These are phyloP conservation scores for Pyrocoelia pectoralis DNA, from an alignment of 2,888 invertebrate species.

Conservation along the genomic window DNA sequence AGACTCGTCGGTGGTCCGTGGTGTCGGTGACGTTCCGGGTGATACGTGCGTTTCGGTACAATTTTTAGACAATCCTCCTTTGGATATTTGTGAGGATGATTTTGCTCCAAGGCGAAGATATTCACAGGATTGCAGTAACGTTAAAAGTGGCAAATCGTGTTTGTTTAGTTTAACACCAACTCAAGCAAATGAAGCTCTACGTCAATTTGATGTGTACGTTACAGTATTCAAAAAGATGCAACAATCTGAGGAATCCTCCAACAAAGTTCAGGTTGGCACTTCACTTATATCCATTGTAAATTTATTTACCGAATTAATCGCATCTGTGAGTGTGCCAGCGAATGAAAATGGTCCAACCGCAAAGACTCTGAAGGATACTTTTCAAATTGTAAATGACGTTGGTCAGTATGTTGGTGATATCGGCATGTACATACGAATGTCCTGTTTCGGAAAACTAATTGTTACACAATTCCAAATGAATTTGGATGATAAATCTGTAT, in stretches of 20 bases:
- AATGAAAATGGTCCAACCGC: constrained; percentile 62
- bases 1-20: constrained; percentile 42
- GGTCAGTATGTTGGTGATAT: constrained; percentile 66
- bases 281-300: constrained; percentile 68
- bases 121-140: constrained; percentile 55
- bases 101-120: constrained; percentile 50
- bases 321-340: constrained; percentile 54
- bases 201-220: constrained; percentile 66
- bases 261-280: constrained; percentile 68
- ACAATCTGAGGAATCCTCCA: constrained; percentile 66
- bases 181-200: constrained; percentile 64
- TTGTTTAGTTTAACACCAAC: constrained; percentile 69
- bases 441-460: constrained; percentile 72
- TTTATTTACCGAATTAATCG: constrained; percentile 67
- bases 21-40: constrained; percentile 56
- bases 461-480: constrained; percentile 72
- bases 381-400: constrained; percentile 63
- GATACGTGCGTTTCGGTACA: constrained; percentile 70
- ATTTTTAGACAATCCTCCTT: constrained; percentile 65
- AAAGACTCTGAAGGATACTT: constrained; percentile 69
- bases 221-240: constrained; percentile 68
- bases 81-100: constrained; percentile 71
- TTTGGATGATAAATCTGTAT: constrained; percentile 57
- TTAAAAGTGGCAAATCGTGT: constrained; percentile 73
- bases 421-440: constrained; percentile 68